These are phyloP conservation scores for Tenrec ecaudatus DNA, from an alignment of 2,113 vertebrate genomes.

Conservation along the genomic window DNA sequence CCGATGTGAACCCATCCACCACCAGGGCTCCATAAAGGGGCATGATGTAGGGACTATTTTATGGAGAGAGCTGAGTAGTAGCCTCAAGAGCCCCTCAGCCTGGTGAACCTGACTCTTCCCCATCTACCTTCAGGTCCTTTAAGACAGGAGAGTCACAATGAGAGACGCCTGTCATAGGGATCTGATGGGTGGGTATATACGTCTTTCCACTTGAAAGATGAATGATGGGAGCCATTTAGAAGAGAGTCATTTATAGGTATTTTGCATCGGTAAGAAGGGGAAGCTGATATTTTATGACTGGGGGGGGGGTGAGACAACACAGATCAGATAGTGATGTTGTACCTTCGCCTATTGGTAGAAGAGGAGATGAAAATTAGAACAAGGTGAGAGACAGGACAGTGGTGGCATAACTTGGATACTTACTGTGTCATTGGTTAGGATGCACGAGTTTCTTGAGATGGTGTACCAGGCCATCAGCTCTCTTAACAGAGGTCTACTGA, in stretches of 20 bases:
- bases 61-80: not conserved
- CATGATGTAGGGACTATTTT: not conserved
- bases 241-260: not conserved
- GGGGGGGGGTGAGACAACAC: not conserved
- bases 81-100: not conserved
- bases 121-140: not conserved
- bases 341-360: not conserved
- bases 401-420: not conserved
- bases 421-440: not conserved
- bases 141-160: not conserved
- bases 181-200: not conserved
- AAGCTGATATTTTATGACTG: not conserved
- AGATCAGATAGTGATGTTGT: not conserved
- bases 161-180: not conserved
- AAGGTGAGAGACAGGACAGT: not conserved
- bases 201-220: not conserved
- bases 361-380: not conserved
- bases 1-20: no score
- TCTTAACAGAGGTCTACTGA: not conserved
- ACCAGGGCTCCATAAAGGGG: no score
- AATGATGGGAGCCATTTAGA: not conserved
- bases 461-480: not conserved
- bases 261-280: not conserved
- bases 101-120: not conserved
- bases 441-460: not conserved